phyloP scores from a whole-genome alignment of 1,140 invertebrate genomes.

The Calephelis virginiensis region DNA sequence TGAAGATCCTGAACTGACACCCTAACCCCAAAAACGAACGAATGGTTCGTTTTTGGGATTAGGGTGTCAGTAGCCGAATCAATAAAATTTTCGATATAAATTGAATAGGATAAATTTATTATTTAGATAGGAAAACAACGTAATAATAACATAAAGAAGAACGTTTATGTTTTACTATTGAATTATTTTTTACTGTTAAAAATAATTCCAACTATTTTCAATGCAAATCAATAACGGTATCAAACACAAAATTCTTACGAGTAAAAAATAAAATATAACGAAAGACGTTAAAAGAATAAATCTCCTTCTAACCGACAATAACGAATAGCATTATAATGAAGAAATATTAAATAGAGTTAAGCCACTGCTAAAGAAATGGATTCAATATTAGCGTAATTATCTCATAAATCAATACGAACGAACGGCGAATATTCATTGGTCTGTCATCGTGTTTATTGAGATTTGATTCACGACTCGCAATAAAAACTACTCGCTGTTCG shows the following conservation, averaged over 20 bases:
- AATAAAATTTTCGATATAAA: too few relatives aligned
- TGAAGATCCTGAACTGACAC: too few relatives aligned
- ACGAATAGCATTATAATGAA: background rate
- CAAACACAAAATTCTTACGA: background rate
- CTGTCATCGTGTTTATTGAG: slow-evolving; percentile 10
- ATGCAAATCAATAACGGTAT: background rate
- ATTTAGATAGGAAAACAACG: too few relatives aligned
- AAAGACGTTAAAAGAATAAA: background rate
- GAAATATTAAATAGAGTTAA: slow-evolving; percentile 10
- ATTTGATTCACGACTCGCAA: background rate
- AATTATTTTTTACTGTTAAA: too few relatives aligned
- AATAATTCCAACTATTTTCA: too few relatives aligned
- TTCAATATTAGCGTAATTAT: slow-evolving; percentile 9
- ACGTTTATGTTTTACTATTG: too few relatives aligned
- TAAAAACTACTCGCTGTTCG: background rate
- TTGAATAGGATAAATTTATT: too few relatives aligned
- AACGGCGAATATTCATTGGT: slow-evolving; percentile 1
- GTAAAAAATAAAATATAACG: background rate
- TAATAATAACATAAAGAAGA: too few relatives aligned
- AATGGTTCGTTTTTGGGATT: too few relatives aligned
- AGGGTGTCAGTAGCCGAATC: too few relatives aligned
- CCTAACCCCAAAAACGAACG: too few relatives aligned
- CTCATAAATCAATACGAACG: slow-evolving; percentile 9
- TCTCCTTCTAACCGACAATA: slow-evolving; percentile 1
- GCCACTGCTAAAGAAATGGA: background rate